Conservation (phyloP, 2,797 vertebrate species). For the Uromys caudimaculatus region DNA sequence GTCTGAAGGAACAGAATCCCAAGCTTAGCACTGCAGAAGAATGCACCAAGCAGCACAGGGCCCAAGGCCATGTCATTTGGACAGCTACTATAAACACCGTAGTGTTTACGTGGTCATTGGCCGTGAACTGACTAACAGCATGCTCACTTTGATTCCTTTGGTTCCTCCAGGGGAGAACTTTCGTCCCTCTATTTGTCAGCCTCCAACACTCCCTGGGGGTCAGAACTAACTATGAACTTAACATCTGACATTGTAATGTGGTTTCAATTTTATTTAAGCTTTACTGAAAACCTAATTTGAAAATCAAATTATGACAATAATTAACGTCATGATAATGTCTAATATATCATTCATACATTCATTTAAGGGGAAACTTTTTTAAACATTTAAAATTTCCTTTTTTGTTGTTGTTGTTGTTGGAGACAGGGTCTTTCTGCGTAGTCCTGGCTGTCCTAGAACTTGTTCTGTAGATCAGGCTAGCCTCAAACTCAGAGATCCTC, state of each 20-base stretch:
- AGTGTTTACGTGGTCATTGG: not conserved
- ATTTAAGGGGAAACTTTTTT: not conserved
- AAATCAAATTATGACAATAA: conserved; percentile 36
- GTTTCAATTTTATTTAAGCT: conserved; percentile 51
- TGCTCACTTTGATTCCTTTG: not conserved
- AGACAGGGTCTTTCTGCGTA: not conserved
- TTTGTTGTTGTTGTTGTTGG: not conserved
- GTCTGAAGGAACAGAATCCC: not conserved
- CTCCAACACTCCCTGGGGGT: not conserved
- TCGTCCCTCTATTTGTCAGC: not conserved
- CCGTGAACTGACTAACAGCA: not conserved
- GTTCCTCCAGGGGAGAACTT: not conserved
- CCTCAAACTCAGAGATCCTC: not conserved
- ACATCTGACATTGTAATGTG: not conserved
- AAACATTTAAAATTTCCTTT: no score
- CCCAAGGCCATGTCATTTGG: not conserved
- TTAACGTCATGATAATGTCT: conserved; percentile 14
- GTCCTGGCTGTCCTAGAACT: not conserved
- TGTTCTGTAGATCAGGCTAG: not conserved
- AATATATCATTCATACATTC: conserved; percentile 20
- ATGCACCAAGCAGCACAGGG: not conserved
- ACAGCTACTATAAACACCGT: not conserved
- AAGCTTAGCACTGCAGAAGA: not conserved
- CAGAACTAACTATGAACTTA: not conserved
- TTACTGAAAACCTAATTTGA: conserved; percentile 29